Evolutionary conservation across 2,113 vertebrate species (phyloP), one percentile per base, ranked within the genome.

Genomic region (Leptodactylus fuscus): DNA sequence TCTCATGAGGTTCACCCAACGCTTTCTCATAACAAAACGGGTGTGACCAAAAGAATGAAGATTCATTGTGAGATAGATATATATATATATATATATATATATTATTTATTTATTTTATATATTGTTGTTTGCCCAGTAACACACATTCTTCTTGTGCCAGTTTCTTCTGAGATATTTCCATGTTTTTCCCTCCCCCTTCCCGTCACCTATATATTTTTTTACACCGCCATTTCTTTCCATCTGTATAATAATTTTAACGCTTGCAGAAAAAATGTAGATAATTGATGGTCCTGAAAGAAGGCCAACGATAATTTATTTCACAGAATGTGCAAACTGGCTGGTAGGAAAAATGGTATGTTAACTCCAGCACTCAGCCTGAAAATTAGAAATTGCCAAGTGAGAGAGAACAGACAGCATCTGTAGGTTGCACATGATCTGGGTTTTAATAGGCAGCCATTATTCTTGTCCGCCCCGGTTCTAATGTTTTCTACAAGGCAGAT

Each of bases 341-440:
- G 3, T 51, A 34, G 48, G 41, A 32, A 27, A 44, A 41, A 73
- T 48, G 32, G 73, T 65, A 46, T 69, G 74, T 85, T 78, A 78
- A 67, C 44, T 65, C 46, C 58, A 53, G 73, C 83, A 41, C 62
- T 65, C 83, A 85, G 73, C 74, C 83, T 85, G 73, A 78, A 85
- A 85, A 85, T 85, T 32, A 85, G 83, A 85, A 69, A 78, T 78
- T 65, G 77, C 74, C 44, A 44, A 69, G 74, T 51, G 41, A 49
- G 74, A n/a, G 41, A 48, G 60, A 78, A 51, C 83, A 78, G 62
- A 27, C 27, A 51, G 82, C 82, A 67, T 74, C 74, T 67, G 55
- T 29, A 76, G 82, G 69, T 18, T 74, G 81, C 48, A 60, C 81
- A 83, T 83, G 70, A 74, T 60, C 70, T 29, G 81, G 81, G 27